Percentiles rank a stretch among this genome's conserved stretches.
phyloP scores from a whole-genome alignment of 1,140 invertebrate genomes.

The Mya arenaria region DNA sequence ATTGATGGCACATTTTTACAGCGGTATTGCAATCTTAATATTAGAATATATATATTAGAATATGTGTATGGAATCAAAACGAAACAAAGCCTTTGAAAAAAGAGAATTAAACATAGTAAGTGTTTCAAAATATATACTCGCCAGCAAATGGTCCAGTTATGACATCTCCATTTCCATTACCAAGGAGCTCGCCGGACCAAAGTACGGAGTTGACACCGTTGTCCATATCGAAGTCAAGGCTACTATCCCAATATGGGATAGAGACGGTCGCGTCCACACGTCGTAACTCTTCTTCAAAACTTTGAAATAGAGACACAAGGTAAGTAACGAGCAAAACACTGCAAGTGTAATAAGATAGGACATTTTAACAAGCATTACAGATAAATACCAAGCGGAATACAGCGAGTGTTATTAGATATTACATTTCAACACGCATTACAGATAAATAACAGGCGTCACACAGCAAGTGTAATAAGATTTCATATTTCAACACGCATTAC shows the following conservation, averaged over 20 bases:
- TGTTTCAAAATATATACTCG: conserved; percentile 21
- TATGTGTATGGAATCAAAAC: background rate
- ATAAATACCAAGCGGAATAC: no score
- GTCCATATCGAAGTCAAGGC: conserved; percentile 72
- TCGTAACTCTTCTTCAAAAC: conserved; percentile 65
- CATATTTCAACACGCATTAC: background rate
- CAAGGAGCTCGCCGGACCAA: conserved; percentile 75
- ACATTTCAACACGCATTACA: background rate
- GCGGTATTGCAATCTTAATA: background rate
- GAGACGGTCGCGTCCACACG: conserved; percentile 59
- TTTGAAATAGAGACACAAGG: background rate
- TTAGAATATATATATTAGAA: background rate
- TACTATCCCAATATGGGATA: conserved; percentile 79
- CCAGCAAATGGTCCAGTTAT: conserved; percentile 74
- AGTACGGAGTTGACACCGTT: conserved; percentile 76
- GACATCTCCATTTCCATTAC: conserved; percentile 79
- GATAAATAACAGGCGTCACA: background rate
- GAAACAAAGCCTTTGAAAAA: no score
- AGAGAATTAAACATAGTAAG: no score
- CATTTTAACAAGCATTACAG: no score
- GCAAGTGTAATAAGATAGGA: background rate
- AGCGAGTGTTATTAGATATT: background rate
- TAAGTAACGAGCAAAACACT: background rate
- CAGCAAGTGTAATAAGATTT: background rate
- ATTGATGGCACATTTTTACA: background rate